These are phyloP conservation scores for Odontomachus brunneus DNA, from an alignment of 1,140 invertebrate genomes.

Conservation along the genomic window DNA sequence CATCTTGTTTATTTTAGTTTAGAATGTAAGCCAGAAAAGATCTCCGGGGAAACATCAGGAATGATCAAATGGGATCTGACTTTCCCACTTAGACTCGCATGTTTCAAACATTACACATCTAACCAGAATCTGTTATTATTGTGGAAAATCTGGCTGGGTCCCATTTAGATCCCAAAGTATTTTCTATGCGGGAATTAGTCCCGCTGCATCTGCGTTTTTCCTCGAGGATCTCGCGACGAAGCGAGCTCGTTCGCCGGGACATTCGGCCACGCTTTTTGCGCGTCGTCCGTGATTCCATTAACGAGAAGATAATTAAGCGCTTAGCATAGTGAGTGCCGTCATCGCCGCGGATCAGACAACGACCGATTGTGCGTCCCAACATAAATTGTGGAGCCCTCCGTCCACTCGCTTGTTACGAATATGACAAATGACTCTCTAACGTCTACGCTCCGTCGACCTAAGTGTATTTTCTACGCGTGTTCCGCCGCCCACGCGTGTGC, in stretches of 20 bases:
- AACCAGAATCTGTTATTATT: too few species aligned
- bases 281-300: neutral
- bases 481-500: conserved; percentile 8
- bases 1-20: too few species aligned
- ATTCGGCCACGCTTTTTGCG: neutral
- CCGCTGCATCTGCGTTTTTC: neutral
- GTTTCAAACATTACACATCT: too few species aligned
- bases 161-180: too few species aligned
- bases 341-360: neutral
- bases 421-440: conserved; percentile 22
- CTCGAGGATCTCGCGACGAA: neutral
- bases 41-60: too few species aligned
- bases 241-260: neutral
- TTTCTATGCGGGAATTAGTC: conserved; percentile 5
- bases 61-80: too few species aligned
- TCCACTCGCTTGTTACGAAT: conserved; percentile 7
- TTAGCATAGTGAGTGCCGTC: too few species aligned
- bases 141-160: too few species aligned
- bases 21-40: too few species aligned
- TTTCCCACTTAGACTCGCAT: too few species aligned
- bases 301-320: conserved; percentile 6
- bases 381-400: neutral
- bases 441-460: neutral
- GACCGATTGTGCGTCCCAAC: conserved; percentile 5
- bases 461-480: conserved; percentile 45